Conservation (phyloP, 2,888 invertebrate species). For the Eurytoma californica region DNA sequence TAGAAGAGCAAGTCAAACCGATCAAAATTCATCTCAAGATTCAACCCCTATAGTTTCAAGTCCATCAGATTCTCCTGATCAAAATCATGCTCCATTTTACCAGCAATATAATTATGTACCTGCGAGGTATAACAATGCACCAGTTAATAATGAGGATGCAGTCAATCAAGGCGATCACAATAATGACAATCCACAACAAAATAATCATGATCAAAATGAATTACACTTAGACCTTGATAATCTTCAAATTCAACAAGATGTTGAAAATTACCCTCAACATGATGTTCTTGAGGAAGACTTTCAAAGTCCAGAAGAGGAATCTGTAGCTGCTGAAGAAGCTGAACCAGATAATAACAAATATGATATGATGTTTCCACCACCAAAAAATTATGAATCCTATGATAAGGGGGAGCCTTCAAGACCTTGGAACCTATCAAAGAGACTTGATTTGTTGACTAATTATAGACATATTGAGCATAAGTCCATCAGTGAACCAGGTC, state of each 20-base stretch:
- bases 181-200: conserved; percentile 56
- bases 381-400: conserved; percentile 59
- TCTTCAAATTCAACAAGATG: conserved; percentile 51
- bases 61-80: conserved; percentile 56
- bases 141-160: conserved; percentile 47
- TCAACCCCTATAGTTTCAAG: conserved; percentile 59
- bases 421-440: conserved; percentile 79
- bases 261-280: conserved; percentile 57
- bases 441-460: conserved; percentile 79
- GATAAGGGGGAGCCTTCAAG: conserved; percentile 74
- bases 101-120: conserved; percentile 52
- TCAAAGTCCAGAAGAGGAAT: conserved; percentile 60
- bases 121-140: conserved; percentile 35
- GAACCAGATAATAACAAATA: conserved; percentile 46
- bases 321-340: conserved; percentile 50
- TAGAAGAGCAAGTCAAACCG: conserved; percentile 73
- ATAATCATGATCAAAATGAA: conserved; percentile 55
- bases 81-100: conserved; percentile 56
- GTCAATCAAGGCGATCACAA: conserved; percentile 53
- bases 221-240: conserved; percentile 51
- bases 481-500: conserved; percentile 76
- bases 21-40: conserved; percentile 66
- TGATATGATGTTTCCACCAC: conserved; percentile 40
- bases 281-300: conserved; percentile 62
- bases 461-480: conserved; percentile 72